Percentiles rank a stretch among this genome's conserved stretches.
These are phyloP conservation scores for Odontothrips loti DNA, from an alignment of 2,888 invertebrate species.

Conservation along the genomic window DNA sequence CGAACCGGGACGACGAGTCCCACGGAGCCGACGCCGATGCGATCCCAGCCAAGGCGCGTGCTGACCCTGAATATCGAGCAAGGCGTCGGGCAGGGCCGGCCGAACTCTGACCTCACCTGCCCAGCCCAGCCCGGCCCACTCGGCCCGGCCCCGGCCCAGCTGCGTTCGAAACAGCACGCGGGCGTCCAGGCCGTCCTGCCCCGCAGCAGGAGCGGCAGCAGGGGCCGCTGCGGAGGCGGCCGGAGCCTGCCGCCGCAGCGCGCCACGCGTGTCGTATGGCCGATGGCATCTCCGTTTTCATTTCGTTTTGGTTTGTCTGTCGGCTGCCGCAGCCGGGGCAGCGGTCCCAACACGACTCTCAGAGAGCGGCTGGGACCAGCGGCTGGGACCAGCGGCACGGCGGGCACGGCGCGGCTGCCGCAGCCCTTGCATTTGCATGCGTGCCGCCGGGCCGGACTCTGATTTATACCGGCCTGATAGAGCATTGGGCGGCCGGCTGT, in stretches of 20 bases:
- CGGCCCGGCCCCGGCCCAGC: neutral
- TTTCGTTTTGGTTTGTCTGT: neutral
- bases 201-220: neutral
- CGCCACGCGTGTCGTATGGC: too few species aligned
- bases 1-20: neutral
- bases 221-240: neutral
- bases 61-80: slow-evolving; percentile 16
- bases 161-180: neutral
- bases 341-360: too few species aligned
- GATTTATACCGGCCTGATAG: too few species aligned
- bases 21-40: neutral
- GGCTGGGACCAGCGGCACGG: too few species aligned
- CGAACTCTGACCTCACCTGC: slow-evolving; percentile 13
- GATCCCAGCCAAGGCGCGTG: neutral
- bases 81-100: neutral
- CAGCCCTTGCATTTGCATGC: too few species aligned
- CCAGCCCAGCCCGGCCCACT: neutral
- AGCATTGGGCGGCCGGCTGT: too few species aligned
- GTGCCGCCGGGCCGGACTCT: too few species aligned
- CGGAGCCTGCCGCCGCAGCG: too few species aligned
- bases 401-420: too few species aligned
- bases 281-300: neutral
- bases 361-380: too few species aligned
- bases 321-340: neutral
- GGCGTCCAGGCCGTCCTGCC: neutral